Evolutionary conservation across 1,140 invertebrate genomes (phyloP).

Genomic region (Heliconius himera): DNA sequence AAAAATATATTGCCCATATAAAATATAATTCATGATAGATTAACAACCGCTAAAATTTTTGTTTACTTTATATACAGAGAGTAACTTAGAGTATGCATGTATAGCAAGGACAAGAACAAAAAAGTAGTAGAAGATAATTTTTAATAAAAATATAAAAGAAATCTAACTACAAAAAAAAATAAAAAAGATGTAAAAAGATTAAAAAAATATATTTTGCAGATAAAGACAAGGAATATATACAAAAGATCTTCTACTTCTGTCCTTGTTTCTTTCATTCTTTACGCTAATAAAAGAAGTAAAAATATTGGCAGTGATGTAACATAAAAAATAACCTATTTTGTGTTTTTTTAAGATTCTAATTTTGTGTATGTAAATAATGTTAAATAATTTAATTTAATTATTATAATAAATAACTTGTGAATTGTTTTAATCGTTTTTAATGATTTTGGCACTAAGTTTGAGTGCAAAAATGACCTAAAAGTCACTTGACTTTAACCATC

Average conservation of each 20-base stretch:
- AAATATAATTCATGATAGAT: not conserved
- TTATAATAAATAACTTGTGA: constrained; percentile 1
- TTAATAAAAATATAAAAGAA: no score
- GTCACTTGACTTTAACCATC: not conserved
- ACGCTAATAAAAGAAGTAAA: not conserved
- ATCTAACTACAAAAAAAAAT: no score
- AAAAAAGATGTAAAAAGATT: no score
- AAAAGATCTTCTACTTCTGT: not conserved
- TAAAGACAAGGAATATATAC: not conserved
- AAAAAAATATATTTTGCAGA: no score
- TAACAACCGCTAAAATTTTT: not conserved
- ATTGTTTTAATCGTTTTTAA: not conserved
- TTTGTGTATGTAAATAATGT: not conserved
- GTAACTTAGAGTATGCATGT: not conserved
- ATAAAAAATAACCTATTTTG: not conserved
- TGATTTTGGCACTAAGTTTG: not conserved
- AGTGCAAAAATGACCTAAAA: not conserved
- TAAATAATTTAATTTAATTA: constrained; percentile 9
- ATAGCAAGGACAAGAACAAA: not conserved
- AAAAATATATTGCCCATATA: not conserved
- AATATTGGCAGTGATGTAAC: not conserved
- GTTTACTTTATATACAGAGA: not conserved
- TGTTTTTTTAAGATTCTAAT: constrained; percentile 22
- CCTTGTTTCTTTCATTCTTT: not conserved
- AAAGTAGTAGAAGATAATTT: not conserved